Base-by-base conservation (phyloP, 2,113 vertebrate species). In the Scolopax mira region DNA sequence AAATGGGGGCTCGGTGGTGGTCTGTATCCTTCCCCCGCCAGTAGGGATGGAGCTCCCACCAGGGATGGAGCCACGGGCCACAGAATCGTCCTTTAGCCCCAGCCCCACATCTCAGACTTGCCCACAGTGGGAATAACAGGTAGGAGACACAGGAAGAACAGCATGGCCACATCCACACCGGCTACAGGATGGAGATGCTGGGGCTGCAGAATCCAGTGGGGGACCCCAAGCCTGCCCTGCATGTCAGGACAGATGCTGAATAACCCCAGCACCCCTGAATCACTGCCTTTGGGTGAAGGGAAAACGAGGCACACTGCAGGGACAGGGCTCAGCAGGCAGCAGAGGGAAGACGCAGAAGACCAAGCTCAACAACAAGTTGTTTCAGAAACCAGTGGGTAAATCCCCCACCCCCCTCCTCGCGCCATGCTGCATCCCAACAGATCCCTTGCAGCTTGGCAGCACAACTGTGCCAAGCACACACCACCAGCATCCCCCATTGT, bases 61-160 rank as follows among this genome's bases (percentile, higher is more conserved):
- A 46, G 21, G 4, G 21, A 22, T 48, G 62, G 39, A 85, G 66
- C 55, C 28, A 11, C 0, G 4, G 51, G 10, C 3, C 42, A 5
- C 6, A 62, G 80, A 10, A 19, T 16, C 28, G 0, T 11, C n/a
- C 46, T 24, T 4, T 42, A 25, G 1, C 24, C 9, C 9, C 65
- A 51, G 16, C 1, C 30, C 46, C 33, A 1, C 0, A 0, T 16
- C 13, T 18, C 67, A 33, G 25, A 7, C 8, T 33, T 41, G 16
- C 22, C 16, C 13, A 13, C 0, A 46, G 21, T 6, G 61, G 58
- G n/a, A 90, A 64, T 9, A n/a, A 18, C 22, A 1, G 0, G 4
- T 10, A 24, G 54, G 80, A 52, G 49, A 4, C 5, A 11, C 0
- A 0, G 52, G n/a, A 51, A 30, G 22, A n/a, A 13, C 2, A 0